Base-by-base conservation (phyloP, 2,888 invertebrate genomes). In the Lepidocyrtinus sp. region DNA sequence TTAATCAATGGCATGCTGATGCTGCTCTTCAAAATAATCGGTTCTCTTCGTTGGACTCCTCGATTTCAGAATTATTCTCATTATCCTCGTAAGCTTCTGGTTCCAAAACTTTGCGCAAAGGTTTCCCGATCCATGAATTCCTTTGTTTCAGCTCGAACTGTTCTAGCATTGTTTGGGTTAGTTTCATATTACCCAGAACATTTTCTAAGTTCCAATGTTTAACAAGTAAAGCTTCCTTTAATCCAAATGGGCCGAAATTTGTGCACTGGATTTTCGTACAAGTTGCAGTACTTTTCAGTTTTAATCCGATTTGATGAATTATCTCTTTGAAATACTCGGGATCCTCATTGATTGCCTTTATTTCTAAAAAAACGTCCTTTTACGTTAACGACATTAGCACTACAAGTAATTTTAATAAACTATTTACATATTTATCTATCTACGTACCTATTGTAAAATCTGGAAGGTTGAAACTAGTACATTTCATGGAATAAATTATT, bases 281-380 rank as follows among this genome's bases (percentile, higher is more conserved):
- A 84, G 94, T 92, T 0, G 98, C 98, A 0, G 92, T 92, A 0
- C 94, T 93, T 86, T 93, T 93, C 50, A 97, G 88, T 87, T 93
- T 92, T 0, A 94, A 88, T 2, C 96, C 99, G 46, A 98, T 90
- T 82, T 96, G 95, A 88, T 96, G 93, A 15, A 98, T 89, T n/a
- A 98, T 87, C 0, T 91, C 90, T 88, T 92, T 93, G 19, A 99
- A 89, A 88, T 94, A 96, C 62, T 91, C 89, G 84, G 95, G 94
- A 86, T 92, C 92, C 89, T 97, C 98, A 89, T 97, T 97, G 24
- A 96, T 92, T 46, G 94, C 92, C 88, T 96, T 95, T 26, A 98
- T 90, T 90, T 98, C 97, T 95, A 90, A 90, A 83, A 87, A 87
- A 82, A 86, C 82, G 83, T 36, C 12, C 5, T 36, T 7, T 36